A percentile compares a stretch with the other conserved stretches of the same genome.
Conservation (phyloP, 2,113 vertebrate genomes). For the Tapirus terrestris region DNA sequence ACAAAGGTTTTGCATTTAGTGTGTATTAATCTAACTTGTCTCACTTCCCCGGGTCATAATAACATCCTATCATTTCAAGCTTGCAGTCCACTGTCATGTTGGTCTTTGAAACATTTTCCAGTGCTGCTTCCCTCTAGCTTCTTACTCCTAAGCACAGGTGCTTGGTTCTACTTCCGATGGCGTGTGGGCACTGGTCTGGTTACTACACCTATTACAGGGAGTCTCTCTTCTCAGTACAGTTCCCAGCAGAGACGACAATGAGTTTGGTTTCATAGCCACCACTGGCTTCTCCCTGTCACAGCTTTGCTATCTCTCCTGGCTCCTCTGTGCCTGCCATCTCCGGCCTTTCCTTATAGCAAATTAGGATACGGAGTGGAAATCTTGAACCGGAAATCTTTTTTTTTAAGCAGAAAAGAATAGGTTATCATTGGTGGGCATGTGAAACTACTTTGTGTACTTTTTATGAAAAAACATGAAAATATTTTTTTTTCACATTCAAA, state of each 20-base stretch:
- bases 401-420: neutral
- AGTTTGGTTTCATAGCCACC: neutral
- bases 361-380: neutral
- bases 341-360: neutral
- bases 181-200: rapidly evolving
- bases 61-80: neutral
- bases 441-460: neutral
- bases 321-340: neutral
- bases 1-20: neutral
- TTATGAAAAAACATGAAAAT: neutral
- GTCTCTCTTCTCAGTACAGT: neutral
- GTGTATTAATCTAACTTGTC: neutral
- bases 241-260: neutral
- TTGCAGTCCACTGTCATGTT: neutral
- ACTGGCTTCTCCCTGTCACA: neutral
- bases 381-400: neutral
- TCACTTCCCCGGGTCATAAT: neutral
- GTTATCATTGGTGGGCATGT: too few species aligned
- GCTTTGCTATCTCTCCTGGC: neutral
- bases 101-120: neutral
- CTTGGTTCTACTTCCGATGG: neutral
- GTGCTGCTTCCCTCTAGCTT: neutral
- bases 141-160: neutral
- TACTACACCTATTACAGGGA: too few species aligned
- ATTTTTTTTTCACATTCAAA: neutral